phyloP scores from a whole-genome alignment of 2,888 invertebrate species.

The Cataglyphis altisquamis region DNA sequence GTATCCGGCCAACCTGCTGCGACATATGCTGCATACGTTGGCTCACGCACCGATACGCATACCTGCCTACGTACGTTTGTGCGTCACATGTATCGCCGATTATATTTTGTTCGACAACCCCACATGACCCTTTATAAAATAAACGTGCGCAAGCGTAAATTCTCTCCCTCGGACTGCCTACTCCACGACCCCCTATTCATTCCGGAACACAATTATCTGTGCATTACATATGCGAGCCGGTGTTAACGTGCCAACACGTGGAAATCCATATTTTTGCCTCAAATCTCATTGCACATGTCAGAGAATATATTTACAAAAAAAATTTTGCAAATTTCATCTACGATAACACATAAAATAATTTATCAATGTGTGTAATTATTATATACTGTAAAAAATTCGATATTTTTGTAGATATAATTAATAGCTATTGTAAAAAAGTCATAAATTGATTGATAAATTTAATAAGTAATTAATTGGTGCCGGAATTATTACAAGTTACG shows the following conservation, averaged over 20 bases:
- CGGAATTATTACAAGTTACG: neutral
- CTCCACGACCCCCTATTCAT: constrained; percentile 45
- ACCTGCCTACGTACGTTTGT: constrained; percentile 61
- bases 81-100: constrained; percentile 69
- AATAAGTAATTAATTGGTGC: neutral
- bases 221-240: constrained; percentile 76
- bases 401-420: neutral
- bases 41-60: constrained; percentile 59
- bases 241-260: constrained; percentile 75
- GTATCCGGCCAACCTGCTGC: constrained; percentile 72
- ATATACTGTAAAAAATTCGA: neutral
- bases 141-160: constrained; percentile 60
- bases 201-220: constrained; percentile 59
- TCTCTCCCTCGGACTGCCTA: constrained; percentile 60
- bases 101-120: constrained; percentile 68
- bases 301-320: neutral
- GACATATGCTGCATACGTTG: constrained; percentile 76
- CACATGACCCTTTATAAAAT: constrained; percentile 60
- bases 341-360: neutral
- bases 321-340: neutral
- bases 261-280: constrained; percentile 81
- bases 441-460: constrained; percentile 4
- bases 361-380: neutral
- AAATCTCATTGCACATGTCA: constrained; percentile 54
- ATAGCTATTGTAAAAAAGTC: neutral